Evolutionary conservation across 2,888 invertebrate species (phyloP).

Genomic region (Agelastica alni): DNA sequence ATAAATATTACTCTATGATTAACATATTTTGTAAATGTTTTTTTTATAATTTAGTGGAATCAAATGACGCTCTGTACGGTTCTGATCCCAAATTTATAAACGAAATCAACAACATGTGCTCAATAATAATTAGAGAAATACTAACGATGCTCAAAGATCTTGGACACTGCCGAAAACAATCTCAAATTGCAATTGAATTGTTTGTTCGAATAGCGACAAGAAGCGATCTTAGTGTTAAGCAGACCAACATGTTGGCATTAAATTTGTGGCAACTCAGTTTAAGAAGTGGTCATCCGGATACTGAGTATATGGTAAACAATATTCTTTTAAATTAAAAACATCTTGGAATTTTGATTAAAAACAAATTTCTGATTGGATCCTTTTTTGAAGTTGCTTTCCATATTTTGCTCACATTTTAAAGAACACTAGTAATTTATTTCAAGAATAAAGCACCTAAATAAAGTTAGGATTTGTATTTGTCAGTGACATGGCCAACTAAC

Average conservation of each 20-base stretch:
- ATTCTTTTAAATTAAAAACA: no score
- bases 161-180: slow-evolving; percentile 67
- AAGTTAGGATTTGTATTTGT: no score
- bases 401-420: no score
- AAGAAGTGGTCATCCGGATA: slow-evolving; percentile 60
- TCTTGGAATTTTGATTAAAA: no score
- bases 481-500: no score
- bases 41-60: slow-evolving; percentile 70
- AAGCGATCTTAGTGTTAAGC: slow-evolving; percentile 60
- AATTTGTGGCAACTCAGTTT: slow-evolving; percentile 83
- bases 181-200: slow-evolving; percentile 73
- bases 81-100: slow-evolving; percentile 83
- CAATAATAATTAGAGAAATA: slow-evolving; percentile 77
- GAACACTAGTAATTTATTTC: no score
- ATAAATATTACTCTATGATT: no score
- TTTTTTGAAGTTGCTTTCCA: no score
- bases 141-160: slow-evolving; percentile 69
- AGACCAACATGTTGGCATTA: slow-evolving; percentile 65
- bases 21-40: no score
- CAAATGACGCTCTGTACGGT: slow-evolving; percentile 91
- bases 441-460: no score
- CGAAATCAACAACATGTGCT: slow-evolving; percentile 78
- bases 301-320: slow-evolving; percentile 49
- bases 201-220: slow-evolving; percentile 70
- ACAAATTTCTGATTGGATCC: no score